Conservation (phyloP, 2,888 invertebrate species). For the Watsonalla binaria region DNA sequence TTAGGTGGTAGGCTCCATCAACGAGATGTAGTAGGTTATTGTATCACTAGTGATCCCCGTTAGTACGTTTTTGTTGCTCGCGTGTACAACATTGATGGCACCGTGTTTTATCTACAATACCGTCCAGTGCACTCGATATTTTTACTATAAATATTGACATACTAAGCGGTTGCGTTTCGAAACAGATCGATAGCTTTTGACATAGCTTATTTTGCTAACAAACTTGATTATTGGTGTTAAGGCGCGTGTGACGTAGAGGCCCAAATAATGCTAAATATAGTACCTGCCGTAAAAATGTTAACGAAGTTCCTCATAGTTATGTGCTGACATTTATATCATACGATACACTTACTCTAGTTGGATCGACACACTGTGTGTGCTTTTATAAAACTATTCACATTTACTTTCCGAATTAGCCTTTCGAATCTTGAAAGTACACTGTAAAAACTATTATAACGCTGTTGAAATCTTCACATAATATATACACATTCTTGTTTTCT, state of each 20-base stretch:
- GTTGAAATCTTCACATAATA: not conserved
- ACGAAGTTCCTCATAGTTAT: conserved; percentile 58
- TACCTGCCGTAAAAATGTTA: conserved; percentile 20
- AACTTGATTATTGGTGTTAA: not conserved
- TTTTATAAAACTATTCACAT: conserved; percentile 30
- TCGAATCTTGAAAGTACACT: conserved; percentile 20
- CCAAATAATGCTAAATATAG: conserved; percentile 2
- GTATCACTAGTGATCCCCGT: conserved; percentile 41
- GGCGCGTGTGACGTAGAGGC: no score
- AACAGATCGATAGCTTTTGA: not conserved
- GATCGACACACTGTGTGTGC: conserved; percentile 20
- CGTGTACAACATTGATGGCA: conserved; percentile 45
- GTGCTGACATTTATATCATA: conserved; percentile 51
- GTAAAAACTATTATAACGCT: no score
- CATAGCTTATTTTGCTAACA: not conserved
- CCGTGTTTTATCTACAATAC: conserved; percentile 63
- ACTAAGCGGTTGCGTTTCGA: not conserved
- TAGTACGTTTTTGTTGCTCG: conserved; percentile 42
- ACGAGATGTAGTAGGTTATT: conserved; percentile 48
- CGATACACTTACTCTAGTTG: conserved; percentile 20
- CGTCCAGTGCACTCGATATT: conserved; percentile 66
- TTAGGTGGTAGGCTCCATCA: conserved; percentile 56
- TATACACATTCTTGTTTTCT: conserved; percentile 3
- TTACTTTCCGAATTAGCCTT: conserved; percentile 22
- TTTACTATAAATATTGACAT: conserved; percentile 36